Percentiles rank a stretch among this genome's conserved stretches.
phyloP scores from a whole-genome alignment of 2,113 vertebrate genomes.

The Orthochromis malagaraziensis region DNA sequence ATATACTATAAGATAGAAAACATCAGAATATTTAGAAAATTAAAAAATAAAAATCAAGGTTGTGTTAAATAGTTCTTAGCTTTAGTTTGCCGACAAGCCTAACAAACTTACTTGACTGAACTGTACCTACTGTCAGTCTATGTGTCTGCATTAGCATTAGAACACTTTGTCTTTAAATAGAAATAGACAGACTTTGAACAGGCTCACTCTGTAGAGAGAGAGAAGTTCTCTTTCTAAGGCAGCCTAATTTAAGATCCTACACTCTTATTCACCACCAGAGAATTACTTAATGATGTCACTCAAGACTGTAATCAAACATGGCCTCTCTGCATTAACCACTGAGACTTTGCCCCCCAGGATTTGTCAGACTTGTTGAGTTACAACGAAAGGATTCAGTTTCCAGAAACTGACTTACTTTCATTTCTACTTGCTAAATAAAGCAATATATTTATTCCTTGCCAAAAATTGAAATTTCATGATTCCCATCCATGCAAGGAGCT shows the following conservation, averaged over 20 bases:
- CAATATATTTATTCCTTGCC: background rate
- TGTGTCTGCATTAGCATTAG: background rate
- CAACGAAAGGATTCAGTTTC: background rate
- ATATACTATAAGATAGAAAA: background rate
- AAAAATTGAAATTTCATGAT: background rate
- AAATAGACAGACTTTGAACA: background rate
- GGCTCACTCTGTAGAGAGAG: background rate
- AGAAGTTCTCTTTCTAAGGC: background rate
- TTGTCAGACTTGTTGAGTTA: conserved; percentile 7
- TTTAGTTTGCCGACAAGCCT: background rate
- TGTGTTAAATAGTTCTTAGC: background rate
- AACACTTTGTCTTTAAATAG: background rate
- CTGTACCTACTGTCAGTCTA: background rate
- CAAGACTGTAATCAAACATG: conserved; percentile 46
- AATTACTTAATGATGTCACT: conserved; percentile 10
- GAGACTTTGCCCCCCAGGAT: conserved; percentile 26
- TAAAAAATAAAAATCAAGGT: background rate
- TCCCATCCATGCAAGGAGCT: background rate
- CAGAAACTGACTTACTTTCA: background rate
- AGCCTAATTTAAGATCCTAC: background rate
- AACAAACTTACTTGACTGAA: background rate
- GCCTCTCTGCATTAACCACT: conserved; percentile 10
- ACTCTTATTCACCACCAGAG: background rate
- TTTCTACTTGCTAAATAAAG: background rate
- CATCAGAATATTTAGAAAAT: background rate